Base-by-base conservation (phyloP, 2,797 vertebrate genomes). In the Taenioides sp. region DNA sequence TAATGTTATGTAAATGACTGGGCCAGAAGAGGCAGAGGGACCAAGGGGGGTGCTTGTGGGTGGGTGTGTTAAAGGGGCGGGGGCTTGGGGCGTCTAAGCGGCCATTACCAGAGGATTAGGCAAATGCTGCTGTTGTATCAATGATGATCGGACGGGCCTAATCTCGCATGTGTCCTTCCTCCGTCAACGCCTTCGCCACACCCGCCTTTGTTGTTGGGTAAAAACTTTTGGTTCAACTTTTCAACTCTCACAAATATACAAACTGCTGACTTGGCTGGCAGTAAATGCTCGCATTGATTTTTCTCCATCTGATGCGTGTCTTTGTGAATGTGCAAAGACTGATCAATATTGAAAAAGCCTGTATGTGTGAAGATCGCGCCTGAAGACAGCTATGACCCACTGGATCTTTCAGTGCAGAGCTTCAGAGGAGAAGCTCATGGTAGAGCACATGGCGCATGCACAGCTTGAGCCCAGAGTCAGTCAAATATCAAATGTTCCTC, bases 31-130 rank as follows among this genome's bases (percentile, higher is more conserved):
- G 70, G 82, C 87, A 87, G 86, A 86, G 89, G 82, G 82, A 77
- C 88, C 79, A 69, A 73, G 81, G 82, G 84, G 49, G 71, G 40
- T 23, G 63, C 34, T 27, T 22, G 63, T 27, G 86, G 87, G 88
- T 86, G 86, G 88, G 87, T 80, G 92, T 47, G 43, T 47, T 47
- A 16, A 90, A 83, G 81, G 91, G 85, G 92, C 85, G 90, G 91
- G 91, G 90, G 92, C 92, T 91, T 92, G 89, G 88, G 93, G 91
- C 91, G 93, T 91, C 93, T 94, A 93, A 95, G 93, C 93, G 91
- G 87, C 94, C 91, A 94, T 94, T 94, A 94, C 92, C 89, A 90
- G 90, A 89, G 93, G 94, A 95, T 95, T 95, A 95, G 93, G 93
- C 92, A 92, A 94, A 95, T 93, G 92, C 85, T 89, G 90, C 92